Evolutionary conservation across 2,113 vertebrate species (phyloP).

Genomic region (Dromiciops gliroides): DNA sequence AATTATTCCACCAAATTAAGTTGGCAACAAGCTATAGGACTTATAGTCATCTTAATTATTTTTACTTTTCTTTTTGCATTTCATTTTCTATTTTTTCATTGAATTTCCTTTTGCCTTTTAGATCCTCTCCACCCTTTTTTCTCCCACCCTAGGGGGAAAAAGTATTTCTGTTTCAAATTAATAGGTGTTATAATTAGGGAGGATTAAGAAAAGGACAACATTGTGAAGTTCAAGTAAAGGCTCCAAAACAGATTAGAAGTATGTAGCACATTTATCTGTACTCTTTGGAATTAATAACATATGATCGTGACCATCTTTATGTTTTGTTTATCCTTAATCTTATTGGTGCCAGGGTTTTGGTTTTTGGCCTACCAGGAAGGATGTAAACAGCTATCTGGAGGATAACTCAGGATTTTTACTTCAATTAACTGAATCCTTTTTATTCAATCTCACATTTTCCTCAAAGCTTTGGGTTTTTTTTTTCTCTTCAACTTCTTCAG

Average conservation of each 20-base stretch:
- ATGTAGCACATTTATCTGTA: neutral
- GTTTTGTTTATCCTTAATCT: neutral
- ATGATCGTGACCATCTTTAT: neutral
- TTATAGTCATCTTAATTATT: neutral
- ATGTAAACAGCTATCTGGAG: neutral
- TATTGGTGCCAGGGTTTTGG: neutral
- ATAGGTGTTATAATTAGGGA: neutral
- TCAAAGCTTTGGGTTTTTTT: neutral
- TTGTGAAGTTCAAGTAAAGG: neutral
- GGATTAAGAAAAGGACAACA: no score
- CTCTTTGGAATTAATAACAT: no score
- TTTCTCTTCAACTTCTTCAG: neutral
- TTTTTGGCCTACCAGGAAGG: neutral
- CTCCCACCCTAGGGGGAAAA: neutral
- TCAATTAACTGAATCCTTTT: neutral
- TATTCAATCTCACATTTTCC: neutral
- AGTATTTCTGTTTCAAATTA: accelerated
- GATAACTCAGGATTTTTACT: neutral
- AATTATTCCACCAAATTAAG: neutral
- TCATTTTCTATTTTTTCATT: neutral
- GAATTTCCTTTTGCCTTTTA: neutral
- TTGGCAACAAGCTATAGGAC: neutral
- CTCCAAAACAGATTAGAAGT: no score
- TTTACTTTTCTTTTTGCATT: neutral
- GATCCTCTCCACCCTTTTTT: accelerated